Percentiles rank a stretch among this genome's conserved stretches.
phyloP scores from a whole-genome alignment of 2,113 vertebrate genomes.

The Pelobates fuscus region DNA sequence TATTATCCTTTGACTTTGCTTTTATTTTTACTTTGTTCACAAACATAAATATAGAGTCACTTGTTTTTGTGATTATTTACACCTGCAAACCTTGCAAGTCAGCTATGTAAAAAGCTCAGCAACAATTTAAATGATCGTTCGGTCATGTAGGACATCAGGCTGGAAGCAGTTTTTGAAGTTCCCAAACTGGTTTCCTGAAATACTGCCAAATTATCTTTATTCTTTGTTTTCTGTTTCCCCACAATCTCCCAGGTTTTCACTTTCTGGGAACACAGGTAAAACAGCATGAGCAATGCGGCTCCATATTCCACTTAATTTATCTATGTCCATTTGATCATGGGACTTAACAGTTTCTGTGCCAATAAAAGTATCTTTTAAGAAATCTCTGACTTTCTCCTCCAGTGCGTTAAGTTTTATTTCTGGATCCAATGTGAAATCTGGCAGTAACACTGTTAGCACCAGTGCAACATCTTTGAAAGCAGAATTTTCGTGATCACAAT shows the following conservation, averaged over 20 bases:
- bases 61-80: no score
- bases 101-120: no score
- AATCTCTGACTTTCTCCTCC: slow-evolving; percentile 90
- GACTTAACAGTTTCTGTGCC: slow-evolving; percentile 54
- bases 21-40: no score
- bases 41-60: no score
- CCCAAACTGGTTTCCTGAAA: no score
- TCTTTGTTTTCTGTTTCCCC: neutral
- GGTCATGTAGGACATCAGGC: no score
- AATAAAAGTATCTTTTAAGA: slow-evolving; percentile 74
- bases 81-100: no score
- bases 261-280: slow-evolving; percentile 71
- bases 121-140: no score
- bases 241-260: neutral
- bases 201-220: no score
- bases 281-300: slow-evolving; percentile 78
- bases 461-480: slow-evolving; percentile 85
- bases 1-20: no score
- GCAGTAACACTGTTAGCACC: slow-evolving; percentile 85
- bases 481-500: slow-evolving; percentile 94
- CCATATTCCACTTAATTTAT: slow-evolving; percentile 78
- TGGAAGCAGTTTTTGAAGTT: no score
- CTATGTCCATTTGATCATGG: slow-evolving; percentile 69
- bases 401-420: slow-evolving; percentile 68
- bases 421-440: slow-evolving; percentile 66